A percentile compares a stretch with the other conserved stretches of the same genome.
phyloP scores from a whole-genome alignment of 2,797 vertebrate species.

The Mormyrus hasselquistii region DNA sequence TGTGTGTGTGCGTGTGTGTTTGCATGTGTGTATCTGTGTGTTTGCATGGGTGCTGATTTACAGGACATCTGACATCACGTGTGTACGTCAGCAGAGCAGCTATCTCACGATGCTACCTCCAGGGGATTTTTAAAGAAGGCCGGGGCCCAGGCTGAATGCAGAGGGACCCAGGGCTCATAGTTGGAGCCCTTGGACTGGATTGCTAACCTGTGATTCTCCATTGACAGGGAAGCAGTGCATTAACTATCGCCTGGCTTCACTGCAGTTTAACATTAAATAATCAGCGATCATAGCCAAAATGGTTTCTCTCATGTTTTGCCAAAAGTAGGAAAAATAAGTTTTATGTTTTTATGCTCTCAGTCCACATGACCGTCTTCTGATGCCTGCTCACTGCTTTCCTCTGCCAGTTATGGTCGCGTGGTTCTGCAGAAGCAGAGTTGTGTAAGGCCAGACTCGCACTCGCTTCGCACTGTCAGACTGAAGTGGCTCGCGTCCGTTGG shows the following conservation, averaged over 20 bases:
- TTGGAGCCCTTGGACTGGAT: neutral
- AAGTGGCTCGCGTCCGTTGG: slow-evolving; percentile 38
- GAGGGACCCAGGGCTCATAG: neutral
- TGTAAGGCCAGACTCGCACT: neutral
- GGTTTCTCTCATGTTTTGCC: neutral
- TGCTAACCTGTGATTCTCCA: neutral
- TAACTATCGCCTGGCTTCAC: neutral
- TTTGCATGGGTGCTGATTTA: neutral
- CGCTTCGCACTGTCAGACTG: neutral
- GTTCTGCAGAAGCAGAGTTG: neutral
- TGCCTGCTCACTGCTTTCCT: neutral
- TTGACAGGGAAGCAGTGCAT: neutral
- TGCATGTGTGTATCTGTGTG: neutral
- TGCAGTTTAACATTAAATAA: neutral
- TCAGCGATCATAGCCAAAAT: neutral
- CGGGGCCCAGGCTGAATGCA: neutral
- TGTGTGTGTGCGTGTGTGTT: neutral
- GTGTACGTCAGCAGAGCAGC: neutral
- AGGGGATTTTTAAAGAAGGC: neutral
- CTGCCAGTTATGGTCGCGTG: neutral
- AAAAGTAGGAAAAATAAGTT: neutral
- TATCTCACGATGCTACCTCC: neutral
- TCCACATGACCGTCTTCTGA: neutral
- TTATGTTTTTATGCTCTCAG: neutral
- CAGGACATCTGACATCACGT: neutral